Evolutionary conservation across 2,797 vertebrate genomes (phyloP).

Genomic region (Pogoniulus pusillus): DNA sequence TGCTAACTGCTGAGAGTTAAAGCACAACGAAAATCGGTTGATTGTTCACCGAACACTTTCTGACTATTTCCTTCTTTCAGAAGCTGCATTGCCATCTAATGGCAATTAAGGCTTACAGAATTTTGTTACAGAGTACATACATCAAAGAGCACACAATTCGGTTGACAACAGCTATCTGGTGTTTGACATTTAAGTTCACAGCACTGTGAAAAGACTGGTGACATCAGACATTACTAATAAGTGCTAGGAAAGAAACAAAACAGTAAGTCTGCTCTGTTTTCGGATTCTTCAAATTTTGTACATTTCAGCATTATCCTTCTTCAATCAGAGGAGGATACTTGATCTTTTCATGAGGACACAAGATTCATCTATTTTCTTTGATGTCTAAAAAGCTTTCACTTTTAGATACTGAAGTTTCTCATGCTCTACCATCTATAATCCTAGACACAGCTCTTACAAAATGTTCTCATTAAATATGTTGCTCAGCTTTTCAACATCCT

Average conservation of each 20-base stretch:
- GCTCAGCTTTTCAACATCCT: background rate
- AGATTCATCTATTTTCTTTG: background rate
- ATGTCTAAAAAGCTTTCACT: background rate
- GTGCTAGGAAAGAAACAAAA: background rate
- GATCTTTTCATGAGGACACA: background rate
- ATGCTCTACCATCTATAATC: background rate
- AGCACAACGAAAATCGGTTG: background rate
- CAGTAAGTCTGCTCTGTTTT: background rate
- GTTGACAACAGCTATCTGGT: background rate
- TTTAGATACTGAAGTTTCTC: background rate
- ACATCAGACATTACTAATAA: background rate
- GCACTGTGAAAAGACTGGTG: background rate
- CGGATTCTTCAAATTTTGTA: background rate
- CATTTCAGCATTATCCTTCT: background rate
- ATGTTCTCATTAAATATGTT: background rate
- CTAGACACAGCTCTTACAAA: background rate
- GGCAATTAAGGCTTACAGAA: conserved; percentile 29
- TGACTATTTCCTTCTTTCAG: background rate
- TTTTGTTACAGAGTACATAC: background rate
- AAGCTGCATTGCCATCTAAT: conserved; percentile 56
- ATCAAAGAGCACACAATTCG: background rate
- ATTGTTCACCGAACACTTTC: background rate
- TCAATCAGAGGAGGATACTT: background rate
- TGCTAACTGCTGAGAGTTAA: background rate
- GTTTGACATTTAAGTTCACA: background rate